Percentiles rank a stretch among this genome's conserved stretches.
These are phyloP conservation scores for Diplodus puntazzo DNA, from an alignment of 2,797 vertebrate species.

Conservation along the genomic window DNA sequence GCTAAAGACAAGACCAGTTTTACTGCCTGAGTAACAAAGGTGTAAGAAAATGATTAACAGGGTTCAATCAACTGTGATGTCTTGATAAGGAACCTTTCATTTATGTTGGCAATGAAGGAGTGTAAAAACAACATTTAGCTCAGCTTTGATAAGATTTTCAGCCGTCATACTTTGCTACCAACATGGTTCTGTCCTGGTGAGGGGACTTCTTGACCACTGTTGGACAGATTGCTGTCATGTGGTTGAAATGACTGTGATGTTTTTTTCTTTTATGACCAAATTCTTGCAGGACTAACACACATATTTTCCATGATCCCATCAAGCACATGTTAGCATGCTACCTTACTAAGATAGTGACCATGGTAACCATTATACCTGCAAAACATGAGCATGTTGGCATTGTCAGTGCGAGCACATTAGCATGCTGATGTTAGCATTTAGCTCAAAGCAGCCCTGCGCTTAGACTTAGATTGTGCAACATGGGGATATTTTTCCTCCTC, in stretches of 20 bases:
- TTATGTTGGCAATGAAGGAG: background rate
- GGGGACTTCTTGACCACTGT: background rate
- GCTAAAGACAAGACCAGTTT: background rate
- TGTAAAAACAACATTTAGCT: background rate
- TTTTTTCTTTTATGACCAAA: background rate
- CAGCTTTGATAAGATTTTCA: background rate
- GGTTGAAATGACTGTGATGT: background rate
- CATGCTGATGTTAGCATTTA: background rate
- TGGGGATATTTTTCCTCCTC: too few relatives aligned
- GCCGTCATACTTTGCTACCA: background rate
- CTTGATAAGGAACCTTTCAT: conserved; percentile 12
- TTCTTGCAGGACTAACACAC: background rate
- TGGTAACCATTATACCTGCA: too few relatives aligned
- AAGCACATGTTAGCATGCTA: background rate
- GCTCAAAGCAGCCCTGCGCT: background rate
- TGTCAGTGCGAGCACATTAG: too few relatives aligned
- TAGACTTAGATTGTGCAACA: too few relatives aligned
- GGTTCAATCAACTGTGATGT: conserved; percentile 20
- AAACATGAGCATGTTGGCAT: too few relatives aligned
- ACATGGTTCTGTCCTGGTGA: background rate
- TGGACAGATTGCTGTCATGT: background rate
- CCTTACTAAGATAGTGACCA: background rate
- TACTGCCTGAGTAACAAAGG: background rate
- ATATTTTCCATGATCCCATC: background rate
- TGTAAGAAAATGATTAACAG: conserved; percentile 47